Evolutionary conservation across 2,113 vertebrate genomes (phyloP).

Genomic region (Tenebrosternarchus preto): DNA sequence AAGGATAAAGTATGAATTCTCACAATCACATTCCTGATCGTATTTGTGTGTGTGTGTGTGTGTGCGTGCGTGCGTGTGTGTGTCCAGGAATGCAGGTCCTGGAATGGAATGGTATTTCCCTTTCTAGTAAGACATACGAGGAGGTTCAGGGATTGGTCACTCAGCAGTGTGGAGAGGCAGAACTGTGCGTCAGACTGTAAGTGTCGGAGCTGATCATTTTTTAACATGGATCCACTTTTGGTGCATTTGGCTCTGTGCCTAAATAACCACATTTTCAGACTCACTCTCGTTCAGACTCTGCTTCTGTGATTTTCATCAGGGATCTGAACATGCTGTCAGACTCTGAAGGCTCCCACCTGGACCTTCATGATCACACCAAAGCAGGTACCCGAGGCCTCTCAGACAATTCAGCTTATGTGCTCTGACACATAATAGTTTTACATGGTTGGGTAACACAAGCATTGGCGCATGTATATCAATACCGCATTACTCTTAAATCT

Average conservation of each 20-base stretch:
- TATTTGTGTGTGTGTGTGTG: no score
- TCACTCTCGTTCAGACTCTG: constrained; percentile 35
- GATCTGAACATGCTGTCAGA: constrained; percentile 94
- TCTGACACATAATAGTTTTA: no score
- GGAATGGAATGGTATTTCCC: constrained; percentile 91
- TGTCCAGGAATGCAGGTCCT: constrained; percentile 94
- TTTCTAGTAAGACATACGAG: constrained; percentile 95
- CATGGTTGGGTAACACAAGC: no score
- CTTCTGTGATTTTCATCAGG: constrained; percentile 66
- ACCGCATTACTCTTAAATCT: no score
- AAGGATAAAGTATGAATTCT: not conserved
- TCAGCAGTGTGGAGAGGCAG: constrained; percentile 90
- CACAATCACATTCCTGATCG: not conserved
- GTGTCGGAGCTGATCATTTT: constrained; percentile 72
- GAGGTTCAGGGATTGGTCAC: constrained; percentile 91
- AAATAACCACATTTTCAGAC: constrained; percentile 21
- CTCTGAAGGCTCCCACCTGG: constrained; percentile 83
- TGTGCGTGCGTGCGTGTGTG: not conserved
- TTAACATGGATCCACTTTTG: not conserved
- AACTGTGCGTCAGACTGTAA: constrained; percentile 99
- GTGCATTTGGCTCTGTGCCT: not conserved
- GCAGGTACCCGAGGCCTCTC: constrained; percentile 50
- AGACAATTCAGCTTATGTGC: no score
- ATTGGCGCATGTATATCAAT: no score
- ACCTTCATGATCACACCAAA: constrained; percentile 85